Base-by-base conservation (phyloP, 30 jellyfish, hydroid and myxozoan species). In the Turritopsis rubra region DNA sequence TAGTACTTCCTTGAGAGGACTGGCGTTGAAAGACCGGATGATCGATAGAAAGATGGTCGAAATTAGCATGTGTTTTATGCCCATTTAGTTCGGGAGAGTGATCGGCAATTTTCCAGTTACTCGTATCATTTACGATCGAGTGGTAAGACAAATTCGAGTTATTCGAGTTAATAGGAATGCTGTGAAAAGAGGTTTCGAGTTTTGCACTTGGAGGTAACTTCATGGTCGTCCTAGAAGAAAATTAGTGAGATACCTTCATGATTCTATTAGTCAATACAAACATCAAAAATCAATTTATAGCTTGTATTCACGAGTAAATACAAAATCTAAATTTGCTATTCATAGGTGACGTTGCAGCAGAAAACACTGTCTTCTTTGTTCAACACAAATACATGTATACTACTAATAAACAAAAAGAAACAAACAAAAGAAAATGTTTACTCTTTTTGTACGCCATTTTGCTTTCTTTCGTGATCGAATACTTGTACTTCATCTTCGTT, bases 401-500 rank as follows among this genome's bases (percentile, higher is more conserved):
- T n/a, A 41, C 60, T 41, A 13, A 41, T 3, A 41, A 41, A 41
- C 60, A 13, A 41, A 41, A 41, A 41, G n/a, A 41, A 41, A 41
- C 60, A 41, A 41, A 41, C 60, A 41, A 41, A 41, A 41, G 13
- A 41, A n/a, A n/a, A n/a, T 5, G 13, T 41, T 41, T 41, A 41
- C 60, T 41, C 60, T 41, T 5, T 41, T 41, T 41, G 60, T 41
- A 41, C 60, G 60, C 60, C 60, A 41, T 41, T 41, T 13, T 41
- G 60, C 13, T 41, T 41, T 41, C 60, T 41, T 5, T 18, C 0
- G 73, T 60, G 0, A 23, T 27, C 77, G 16, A 27, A 68, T 9
- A 68, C 19, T 17, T 68, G 77, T 8, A 68, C 77, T 68, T 68
- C 77, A 22, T 68, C 77, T 68, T 68, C 77, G 77, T 68, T 68